Conservation (phyloP, 2,797 vertebrate species). For the Hipposideros larvatus region DNA sequence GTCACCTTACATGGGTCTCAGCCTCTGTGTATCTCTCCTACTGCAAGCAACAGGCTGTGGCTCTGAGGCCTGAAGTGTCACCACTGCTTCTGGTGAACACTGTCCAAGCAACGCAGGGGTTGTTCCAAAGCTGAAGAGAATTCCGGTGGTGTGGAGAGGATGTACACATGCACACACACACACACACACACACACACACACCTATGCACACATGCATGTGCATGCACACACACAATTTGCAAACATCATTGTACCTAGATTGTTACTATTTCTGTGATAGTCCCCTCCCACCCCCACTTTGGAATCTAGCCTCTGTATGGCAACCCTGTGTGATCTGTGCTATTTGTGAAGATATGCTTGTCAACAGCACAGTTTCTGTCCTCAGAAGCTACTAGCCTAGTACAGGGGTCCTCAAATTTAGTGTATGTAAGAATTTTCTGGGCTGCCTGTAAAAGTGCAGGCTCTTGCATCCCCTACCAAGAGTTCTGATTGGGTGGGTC, state of each 20-base stretch:
- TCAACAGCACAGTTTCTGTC: neutral
- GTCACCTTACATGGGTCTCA: neutral
- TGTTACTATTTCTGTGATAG: too few relatives aligned
- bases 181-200: neutral
- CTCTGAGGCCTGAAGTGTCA: neutral
- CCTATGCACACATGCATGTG: neutral
- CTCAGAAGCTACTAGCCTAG: neutral
- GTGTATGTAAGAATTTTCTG: neutral
- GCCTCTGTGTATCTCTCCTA: neutral
- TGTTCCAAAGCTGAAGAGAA: neutral
- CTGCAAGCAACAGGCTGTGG: neutral
- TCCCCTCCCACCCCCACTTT: neutral
- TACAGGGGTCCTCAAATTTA: neutral
- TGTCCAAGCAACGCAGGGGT: neutral
- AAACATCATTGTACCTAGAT: neutral
- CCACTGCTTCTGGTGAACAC: neutral
- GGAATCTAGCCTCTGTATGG: neutral
- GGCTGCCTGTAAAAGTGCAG: neutral
- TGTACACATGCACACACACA: neutral
- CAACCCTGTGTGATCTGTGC: neutral
- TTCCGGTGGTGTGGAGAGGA: neutral
- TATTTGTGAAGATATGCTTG: neutral
- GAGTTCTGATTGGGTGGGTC: neutral
- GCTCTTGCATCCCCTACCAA: neutral
- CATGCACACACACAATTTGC: neutral